phyloP scores from a whole-genome alignment of 2,888 invertebrate genomes.

The Drosophila limbata region DNA sequence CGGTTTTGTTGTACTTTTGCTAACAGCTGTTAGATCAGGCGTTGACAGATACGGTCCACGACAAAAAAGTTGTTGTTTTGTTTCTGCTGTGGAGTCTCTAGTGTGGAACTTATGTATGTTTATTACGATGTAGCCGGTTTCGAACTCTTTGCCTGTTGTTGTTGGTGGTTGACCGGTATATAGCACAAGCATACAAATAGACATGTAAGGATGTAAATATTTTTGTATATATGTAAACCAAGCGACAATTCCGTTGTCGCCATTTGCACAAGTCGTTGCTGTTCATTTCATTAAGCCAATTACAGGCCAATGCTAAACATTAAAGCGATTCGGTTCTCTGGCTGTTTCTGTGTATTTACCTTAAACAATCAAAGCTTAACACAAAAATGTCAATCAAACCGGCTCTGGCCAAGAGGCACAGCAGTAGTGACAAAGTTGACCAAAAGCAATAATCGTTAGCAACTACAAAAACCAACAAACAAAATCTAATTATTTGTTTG shows the following conservation, averaged over 20 bases:
- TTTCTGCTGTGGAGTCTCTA: conserved; percentile 11
- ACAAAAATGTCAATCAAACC: conserved; percentile 51
- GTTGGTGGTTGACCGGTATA: conserved; percentile 46
- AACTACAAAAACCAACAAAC: not conserved
- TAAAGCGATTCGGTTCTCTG: conserved; percentile 8
- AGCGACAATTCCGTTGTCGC: conserved; percentile 10
- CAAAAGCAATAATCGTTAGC: conserved; percentile 21
- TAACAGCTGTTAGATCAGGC: conserved; percentile 72
- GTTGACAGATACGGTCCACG: conserved; percentile 46
- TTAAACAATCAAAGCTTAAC: conserved; percentile 48
- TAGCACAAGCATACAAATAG: conserved; percentile 11
- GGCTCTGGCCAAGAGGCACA: not conserved
- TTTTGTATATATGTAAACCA: conserved; percentile 1
- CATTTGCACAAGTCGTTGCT: conserved; percentile 23
- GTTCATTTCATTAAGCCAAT: conserved; percentile 45
- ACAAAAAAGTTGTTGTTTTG: conserved; percentile 21
- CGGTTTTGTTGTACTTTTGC: conserved; percentile 14
- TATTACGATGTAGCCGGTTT: conserved; percentile 63
- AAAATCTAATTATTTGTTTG: conserved; percentile 35
- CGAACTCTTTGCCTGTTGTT: conserved; percentile 11
- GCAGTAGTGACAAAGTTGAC: conserved; percentile 17
- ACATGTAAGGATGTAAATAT: conserved; percentile 1
- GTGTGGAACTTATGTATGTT: conserved; percentile 48
- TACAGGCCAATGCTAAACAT: conserved; percentile 11
- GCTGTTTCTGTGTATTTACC: conserved; percentile 6